phyloP scores from a whole-genome alignment of 2,797 vertebrate genomes.

The Euthynnus affinis region DNA sequence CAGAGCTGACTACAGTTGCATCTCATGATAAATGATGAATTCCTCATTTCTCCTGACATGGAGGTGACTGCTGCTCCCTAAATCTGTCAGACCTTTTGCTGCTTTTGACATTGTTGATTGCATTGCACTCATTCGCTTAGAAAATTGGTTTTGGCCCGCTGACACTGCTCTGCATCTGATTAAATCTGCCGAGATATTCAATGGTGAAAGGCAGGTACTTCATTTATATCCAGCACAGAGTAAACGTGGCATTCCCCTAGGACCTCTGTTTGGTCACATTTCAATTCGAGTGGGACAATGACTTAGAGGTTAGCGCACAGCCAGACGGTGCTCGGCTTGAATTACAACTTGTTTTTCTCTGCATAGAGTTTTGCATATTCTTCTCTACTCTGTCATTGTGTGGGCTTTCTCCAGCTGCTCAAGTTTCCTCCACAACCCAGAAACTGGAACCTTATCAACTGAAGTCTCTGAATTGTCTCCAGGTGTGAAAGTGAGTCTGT shows the following conservation, averaged over 20 bases:
- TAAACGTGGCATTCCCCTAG: not conserved
- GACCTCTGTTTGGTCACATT: conserved; percentile 12
- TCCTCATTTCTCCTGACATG: conserved; percentile 18
- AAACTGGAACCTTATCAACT: not conserved
- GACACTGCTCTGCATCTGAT: not conserved
- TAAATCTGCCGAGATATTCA: conserved; percentile 5
- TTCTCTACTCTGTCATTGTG: not conserved
- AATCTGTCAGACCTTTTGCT: conserved; percentile 9
- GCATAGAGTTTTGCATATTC: not conserved
- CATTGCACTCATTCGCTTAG: conserved; percentile 12
- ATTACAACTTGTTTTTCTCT: not conserved
- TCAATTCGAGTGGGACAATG: not conserved
- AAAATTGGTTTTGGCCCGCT: conserved; percentile 32
- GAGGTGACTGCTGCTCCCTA: not conserved
- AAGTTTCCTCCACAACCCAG: not conserved
- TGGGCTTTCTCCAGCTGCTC: not conserved
- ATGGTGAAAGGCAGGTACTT: not conserved
- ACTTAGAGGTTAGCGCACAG: not conserved
- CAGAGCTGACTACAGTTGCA: not conserved
- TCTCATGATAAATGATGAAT: conserved; percentile 26
- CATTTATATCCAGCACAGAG: not conserved
- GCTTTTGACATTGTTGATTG: conserved; percentile 30
- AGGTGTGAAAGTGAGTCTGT: not conserved
- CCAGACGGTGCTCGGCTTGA: not conserved
- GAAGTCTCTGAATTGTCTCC: not conserved